Evolutionary conservation across 2,113 vertebrate genomes (phyloP).

Genomic region (Urocitellus parryii): DNA sequence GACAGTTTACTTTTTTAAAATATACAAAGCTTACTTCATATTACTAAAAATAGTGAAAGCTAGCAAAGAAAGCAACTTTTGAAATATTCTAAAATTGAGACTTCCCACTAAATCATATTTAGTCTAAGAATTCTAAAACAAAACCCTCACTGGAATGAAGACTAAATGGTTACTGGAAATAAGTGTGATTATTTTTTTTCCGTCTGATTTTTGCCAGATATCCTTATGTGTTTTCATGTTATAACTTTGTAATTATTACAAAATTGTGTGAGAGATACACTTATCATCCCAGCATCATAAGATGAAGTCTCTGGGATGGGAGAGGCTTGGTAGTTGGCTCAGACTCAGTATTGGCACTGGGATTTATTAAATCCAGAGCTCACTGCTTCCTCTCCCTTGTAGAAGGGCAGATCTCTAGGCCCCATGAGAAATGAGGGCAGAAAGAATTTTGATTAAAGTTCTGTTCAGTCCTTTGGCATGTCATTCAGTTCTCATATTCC

Average conservation of each 20-base stretch:
- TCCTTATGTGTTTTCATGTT: background rate
- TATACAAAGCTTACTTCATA: background rate
- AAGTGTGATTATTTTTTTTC: background rate
- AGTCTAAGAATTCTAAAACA: conserved; percentile 35
- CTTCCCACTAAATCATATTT: conserved; percentile 20
- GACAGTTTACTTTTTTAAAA: background rate
- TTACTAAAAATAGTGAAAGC: conserved; percentile 1
- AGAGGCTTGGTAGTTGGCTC: background rate
- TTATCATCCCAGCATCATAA: background rate
- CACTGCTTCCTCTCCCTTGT: background rate
- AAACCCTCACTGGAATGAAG: background rate
- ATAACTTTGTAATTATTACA: conserved; percentile 4
- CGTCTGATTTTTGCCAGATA: background rate
- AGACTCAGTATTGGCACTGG: background rate
- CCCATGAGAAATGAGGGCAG: background rate
- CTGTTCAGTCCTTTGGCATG: background rate
- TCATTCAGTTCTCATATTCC: background rate
- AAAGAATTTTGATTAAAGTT: background rate
- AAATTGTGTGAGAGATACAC: background rate
- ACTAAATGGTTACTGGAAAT: conserved; percentile 23
- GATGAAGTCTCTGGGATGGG: background rate
- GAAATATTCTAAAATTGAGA: conserved; percentile 36
- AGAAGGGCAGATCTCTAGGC: background rate
- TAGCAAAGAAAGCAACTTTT: conserved; percentile 39
- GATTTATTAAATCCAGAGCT: background rate